Evolutionary conservation across 2,888 invertebrate genomes (phyloP), one percentile per base, ranked within the genome.

Genomic region (Scaptomyza polygonia): DNA sequence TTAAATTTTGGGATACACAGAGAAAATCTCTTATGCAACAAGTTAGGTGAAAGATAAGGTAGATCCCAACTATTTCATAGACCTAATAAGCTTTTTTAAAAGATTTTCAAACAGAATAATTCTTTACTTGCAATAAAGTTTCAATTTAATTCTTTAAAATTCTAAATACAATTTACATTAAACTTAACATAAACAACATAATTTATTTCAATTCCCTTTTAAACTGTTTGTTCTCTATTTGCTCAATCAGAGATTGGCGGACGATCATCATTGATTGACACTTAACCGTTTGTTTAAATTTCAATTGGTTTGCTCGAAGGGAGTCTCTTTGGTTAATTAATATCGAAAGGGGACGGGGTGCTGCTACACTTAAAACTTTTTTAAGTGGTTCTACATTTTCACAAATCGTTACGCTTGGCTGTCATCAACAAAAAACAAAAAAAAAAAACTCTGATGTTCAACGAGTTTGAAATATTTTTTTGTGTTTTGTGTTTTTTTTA

Each of bases 291-390:
- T 53, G 8, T 47, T 40, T 29, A 49, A 58, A 45, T 59, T 55
- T 81, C 61, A 81, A 81, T 85, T 82, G 85, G 56, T 66, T 77
- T 74, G 79, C 71, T 74, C 77, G 45, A 36, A 61, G 42, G 21
- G 8, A 18, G 8, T 11, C 47, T 9, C n/a, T n/a, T n/a, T 9
- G 55, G 14, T 67, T 68, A 55, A 68, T 68, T 51, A 61, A 67
- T 30, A 67, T 12, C 11, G 14, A 16, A 1, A 29, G n/a, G 8
- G 21, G 1, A 2, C 7, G 9, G 5, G 3, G 14, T 11, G 16
- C 14, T 36, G 34, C 39, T 9, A 43, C 32, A 54, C 14, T 29
- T 16, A 62, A 53, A 63, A 53, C 45, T 45, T 42, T 34, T 52
- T 3, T 1, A 62, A 40, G 9, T 36, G 32, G 27, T 32, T 62